Base-by-base conservation (phyloP, 2,888 invertebrate species). In the Volucella zonaria region DNA sequence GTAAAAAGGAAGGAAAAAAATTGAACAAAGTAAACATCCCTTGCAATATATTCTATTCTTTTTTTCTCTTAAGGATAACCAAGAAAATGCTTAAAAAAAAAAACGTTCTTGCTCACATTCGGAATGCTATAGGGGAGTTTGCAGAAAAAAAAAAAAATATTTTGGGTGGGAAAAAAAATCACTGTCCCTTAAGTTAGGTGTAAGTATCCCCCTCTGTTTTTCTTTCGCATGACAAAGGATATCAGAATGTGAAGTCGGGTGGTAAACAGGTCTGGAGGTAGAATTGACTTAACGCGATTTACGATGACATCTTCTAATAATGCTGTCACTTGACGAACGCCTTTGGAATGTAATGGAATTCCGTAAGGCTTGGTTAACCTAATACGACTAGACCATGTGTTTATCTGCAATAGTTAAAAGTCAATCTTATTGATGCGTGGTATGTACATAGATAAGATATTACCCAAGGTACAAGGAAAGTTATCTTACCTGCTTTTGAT, bases 221-320 rank as follows among this genome's bases (percentile, higher is more conserved):
- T 70, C 40, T 74, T 79, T 58, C 31, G 10, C 45, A 68, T 68
- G 54, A 58, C 62, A 6, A 49, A 18, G 23, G 23, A 51, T 61
- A 42, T 52, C 31, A 54, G 79, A 75, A 80, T 83, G 58, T 51
- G 75, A 70, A 71, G 59, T 61, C 51, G 75, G 59, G 49, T 54
- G 58, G 64, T 59, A 62, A 82, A 61, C 68, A 49, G 51, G 42
- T 68, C n/a, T 49, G 38, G 31, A 82, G 81, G 81, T 31, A 86
- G 82, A 87, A 87, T 86, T 87, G 87, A 87, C 85, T 87, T 86
- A 86, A 86, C 86, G 82, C 87, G 86, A 82, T 86, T 87, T 81
- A 82, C 79, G 87, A 74, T 87, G 87, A 87, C 86, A 86, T 87
- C 86, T 70, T 78, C 64, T 82, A 81, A 86, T 86, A 83, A 87